Evolutionary conservation across 2,113 vertebrate species (phyloP), one percentile per base, ranked within the genome.

Genomic region (Choloepus hoffmanni): DNA sequence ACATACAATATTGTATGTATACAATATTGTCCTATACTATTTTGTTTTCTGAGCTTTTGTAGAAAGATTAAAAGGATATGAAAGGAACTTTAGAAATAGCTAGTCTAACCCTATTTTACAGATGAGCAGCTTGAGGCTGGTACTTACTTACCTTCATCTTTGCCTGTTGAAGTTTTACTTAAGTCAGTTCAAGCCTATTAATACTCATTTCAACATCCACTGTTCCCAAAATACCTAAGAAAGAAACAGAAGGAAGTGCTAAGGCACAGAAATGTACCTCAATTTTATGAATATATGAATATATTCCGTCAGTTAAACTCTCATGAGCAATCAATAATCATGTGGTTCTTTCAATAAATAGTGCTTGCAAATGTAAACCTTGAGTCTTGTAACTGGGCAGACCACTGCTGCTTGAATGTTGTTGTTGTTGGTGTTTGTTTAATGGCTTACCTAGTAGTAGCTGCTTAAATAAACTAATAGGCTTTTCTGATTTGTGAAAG

Each of bases 11-110:
- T 36, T 36, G 36, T 36, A 58, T 45, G 58, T 76, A 21, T 76
- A 77, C 13, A 73, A 0, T 79, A 36, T 85, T 86, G 48, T 92
- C 53, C 67, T 48, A 30, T 2, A 30, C 19, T 83, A 3, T 83
- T 85, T 85, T 55, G 33, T 70, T 94, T 76, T 43, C 50, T 89
- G 76, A 86, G 81, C 26, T 88, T 94, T 92, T 77, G 23, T 83
- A 78, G 88, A 74, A 79, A 68, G 70, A 43, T 50, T 74, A 74
- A 94, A 92, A 92, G 65, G 33, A 55, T 7, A 50, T 13, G 18
- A 65, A 72, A 67, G 48, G 70, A 85, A 78, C 33, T 65, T 93
- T 23, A 90, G 33, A 60, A 77, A 72, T 58, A n/a, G 24, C 36
- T 92, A 60, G 85, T 78, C 15, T 14, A 85, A 3, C 24, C 19